A percentile compares a stretch with the other conserved stretches of the same genome.
Conservation (phyloP, 2,113 vertebrate species). For the Cyphomyrus discorhynchus region DNA sequence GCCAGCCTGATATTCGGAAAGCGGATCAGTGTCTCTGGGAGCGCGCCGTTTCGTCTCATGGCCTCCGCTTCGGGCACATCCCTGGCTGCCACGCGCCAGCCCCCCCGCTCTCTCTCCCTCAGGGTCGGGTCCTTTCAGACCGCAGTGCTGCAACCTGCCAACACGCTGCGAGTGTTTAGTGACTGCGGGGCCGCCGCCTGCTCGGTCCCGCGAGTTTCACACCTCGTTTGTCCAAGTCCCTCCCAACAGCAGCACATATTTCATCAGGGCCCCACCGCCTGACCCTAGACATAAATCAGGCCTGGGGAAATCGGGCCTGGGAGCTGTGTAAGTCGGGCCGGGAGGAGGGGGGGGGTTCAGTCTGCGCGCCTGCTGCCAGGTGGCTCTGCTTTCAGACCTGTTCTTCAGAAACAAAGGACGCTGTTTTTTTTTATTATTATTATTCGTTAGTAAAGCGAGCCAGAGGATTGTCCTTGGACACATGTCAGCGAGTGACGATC, state of each 20-base stretch:
- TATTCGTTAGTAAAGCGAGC: conserved; percentile 62
- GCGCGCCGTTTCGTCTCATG: neutral
- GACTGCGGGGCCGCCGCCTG: conserved; percentile 74
- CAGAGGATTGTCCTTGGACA: conserved; percentile 70
- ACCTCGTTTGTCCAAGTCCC: conserved; percentile 87
- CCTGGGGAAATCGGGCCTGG: conserved; percentile 63
- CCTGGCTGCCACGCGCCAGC: neutral
- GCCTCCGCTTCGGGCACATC: neutral
- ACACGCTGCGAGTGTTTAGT: conserved; percentile 81
- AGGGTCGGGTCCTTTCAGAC: conserved; percentile 25
- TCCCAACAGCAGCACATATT: conserved; percentile 82
- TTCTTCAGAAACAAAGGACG: conserved; percentile 63
- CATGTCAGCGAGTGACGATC: conserved; percentile 46
- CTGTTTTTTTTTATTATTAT: conserved; percentile 58
- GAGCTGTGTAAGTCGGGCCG: conserved; percentile 56
- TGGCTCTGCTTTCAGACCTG: conserved; percentile 71
- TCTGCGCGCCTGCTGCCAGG: conserved; percentile 35
- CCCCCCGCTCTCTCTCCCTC: neutral
- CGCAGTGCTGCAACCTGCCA: conserved; percentile 67
- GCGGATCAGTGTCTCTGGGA: neutral
- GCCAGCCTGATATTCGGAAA: neutral
- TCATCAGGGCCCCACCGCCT: conserved; percentile 73
- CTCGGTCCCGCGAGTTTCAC: conserved; percentile 77
- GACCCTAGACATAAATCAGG: conserved; percentile 78
- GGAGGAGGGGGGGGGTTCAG: neutral